Evolutionary conservation across 2,888 invertebrate species (phyloP).

Genomic region (Leptopterna dolabrata): DNA sequence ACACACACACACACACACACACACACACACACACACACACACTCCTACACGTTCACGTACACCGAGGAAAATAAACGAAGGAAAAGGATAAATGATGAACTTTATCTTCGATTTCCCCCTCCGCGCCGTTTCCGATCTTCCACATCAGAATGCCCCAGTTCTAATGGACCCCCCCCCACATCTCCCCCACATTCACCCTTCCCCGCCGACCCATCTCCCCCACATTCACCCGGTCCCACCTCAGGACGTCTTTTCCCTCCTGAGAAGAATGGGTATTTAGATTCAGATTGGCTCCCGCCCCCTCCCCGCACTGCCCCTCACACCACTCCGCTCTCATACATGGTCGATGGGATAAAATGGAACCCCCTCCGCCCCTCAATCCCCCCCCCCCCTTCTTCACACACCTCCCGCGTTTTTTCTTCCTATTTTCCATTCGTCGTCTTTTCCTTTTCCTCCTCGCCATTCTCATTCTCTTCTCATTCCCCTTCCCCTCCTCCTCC

Average conservation of each 20-base stretch:
- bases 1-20: too few relatives aligned
- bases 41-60: too few relatives aligned
- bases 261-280: slow-evolving; percentile 52
- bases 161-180: slow-evolving; percentile 41
- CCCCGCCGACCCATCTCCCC: not conserved
- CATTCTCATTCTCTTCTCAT: slow-evolving; percentile 8
- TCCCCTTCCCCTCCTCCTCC: slow-evolving; percentile 6
- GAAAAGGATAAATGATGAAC: slow-evolving; percentile 50
- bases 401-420: not conserved
- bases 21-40: not conserved
- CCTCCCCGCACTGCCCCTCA: not conserved
- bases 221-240: not conserved
- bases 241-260: slow-evolving; percentile 14
- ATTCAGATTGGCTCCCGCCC: slow-evolving; percentile 43
- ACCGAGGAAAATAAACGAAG: not conserved
- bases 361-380: slow-evolving; percentile 19
- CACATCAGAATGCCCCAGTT: slow-evolving; percentile 48
- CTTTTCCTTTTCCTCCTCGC: not conserved
- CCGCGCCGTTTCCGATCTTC: slow-evolving; percentile 17
- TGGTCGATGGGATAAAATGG: slow-evolving; percentile 52
- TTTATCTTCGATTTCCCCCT: slow-evolving; percentile 50
- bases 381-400: not conserved
- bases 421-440: slow-evolving; percentile 14
- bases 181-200: not conserved
- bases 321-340: slow-evolving; percentile 33